Evolutionary conservation across 2,113 vertebrate genomes (phyloP), one percentile per base, ranked within the genome.

Genomic region (Canis aureus): DNA sequence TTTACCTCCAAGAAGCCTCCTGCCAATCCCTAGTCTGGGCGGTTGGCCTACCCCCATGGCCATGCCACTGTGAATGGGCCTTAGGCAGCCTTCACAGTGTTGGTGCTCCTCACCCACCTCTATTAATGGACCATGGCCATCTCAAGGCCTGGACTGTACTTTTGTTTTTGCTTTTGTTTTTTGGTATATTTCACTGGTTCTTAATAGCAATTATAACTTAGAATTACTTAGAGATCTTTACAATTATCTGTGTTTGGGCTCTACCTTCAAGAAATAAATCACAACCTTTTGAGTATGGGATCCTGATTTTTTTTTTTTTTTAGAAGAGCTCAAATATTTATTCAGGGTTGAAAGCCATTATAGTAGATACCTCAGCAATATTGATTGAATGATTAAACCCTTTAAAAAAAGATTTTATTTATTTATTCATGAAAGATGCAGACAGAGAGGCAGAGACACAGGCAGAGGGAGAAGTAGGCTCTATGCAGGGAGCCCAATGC

Each of bases 221-320:
- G 35, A 81, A 81, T 89, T 73, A 73, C 25, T 92, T n/a, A 16
- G 51, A 79, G 43, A 51, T 49, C 12, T 79, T 92, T 22, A 38
- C 64, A 92, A 92, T 81, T 59, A 49, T 62, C 20, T 82, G 32
- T 74, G 25, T 43, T 35, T 66, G 3, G 25, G 2, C 4, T 13
- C 32, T 87, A 90, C 27, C 49, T 93, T 53, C 32, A 88, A 67
- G 35, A 69, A 88, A 78, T 53, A 76, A 92, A 76, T 66, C 35
- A 8, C 25, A 71, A 59, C 87, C 4, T 76, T 76, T 27, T 93
- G 17, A 62, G 7, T 22, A 17, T 29, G 4, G 12, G 38, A 32
- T 74, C 12, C 16, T 69, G 17, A 13, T 80, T 69, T 64, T 80
- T 94, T 85, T 80, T 64, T 80, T 94, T 85, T 53, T 53, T 22